Evolutionary conservation across 2,888 invertebrate genomes (phyloP), one percentile per base, ranked within the genome.

Genomic region (Euclidia mi): DNA sequence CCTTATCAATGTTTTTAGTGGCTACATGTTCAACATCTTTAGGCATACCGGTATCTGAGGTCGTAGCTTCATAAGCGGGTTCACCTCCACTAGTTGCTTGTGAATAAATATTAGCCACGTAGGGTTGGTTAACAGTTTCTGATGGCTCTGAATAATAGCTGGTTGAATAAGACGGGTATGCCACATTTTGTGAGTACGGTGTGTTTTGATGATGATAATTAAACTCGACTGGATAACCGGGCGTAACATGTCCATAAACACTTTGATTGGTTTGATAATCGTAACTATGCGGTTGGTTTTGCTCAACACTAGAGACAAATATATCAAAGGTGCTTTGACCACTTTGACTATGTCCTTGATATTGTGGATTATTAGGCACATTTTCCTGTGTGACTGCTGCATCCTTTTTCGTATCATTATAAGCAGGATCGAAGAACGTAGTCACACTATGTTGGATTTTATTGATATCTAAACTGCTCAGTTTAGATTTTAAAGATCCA

Each of bases 361-460:
- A 64, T 32, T 65, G 65, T 12, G 58, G 68, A 61, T 64, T 50
- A 68, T 76, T 75, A 56, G 77, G 51, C 1, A 42, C 43, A 74
- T 55, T 75, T 49, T 78, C 76, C 31, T 76, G 72, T 29, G 55
- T 37, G 41, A 45, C 47, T 12, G 45, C 28, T 3, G 69, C 61
- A 7, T 83, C 81, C 4, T 75, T 70, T 72, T 84, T 85, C 10
- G 62, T 59, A n/a, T 82, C 81, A 73, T 91, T 92, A 52, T 88
- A 94, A 47, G 81, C 83, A 0, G 94, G 94, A 77, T 94, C 94
- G 40, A 95, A 95, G 68, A 95, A 94, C 0, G 91, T 93, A 0
- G 94, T 93, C 2, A 95, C 93, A 2, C 82, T 91, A 71, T 84
- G 91, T 76, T 94, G 94, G 35, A 94, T 87, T 71, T 92, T 94